phyloP scores from a whole-genome alignment of 2,888 invertebrate genomes.

The Xanthia togata region DNA sequence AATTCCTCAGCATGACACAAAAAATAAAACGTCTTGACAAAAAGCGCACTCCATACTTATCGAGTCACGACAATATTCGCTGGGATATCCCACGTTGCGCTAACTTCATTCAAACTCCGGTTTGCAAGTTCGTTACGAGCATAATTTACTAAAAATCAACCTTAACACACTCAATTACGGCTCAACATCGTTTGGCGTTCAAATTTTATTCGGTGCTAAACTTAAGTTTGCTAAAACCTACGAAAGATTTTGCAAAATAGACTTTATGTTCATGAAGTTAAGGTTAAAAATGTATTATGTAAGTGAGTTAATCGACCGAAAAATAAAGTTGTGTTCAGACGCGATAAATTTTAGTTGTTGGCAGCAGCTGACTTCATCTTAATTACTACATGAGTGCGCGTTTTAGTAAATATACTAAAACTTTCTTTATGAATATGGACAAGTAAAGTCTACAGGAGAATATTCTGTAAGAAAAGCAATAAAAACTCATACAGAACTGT shows the following conservation, averaged over 20 bases:
- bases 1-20: background rate
- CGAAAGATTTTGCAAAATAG: conserved; percentile 49
- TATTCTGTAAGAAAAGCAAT: background rate
- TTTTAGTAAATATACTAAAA: background rate
- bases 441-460: background rate
- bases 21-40: background rate
- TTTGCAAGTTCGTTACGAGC: conserved; percentile 59
- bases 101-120: conserved; percentile 84
- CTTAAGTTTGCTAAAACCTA: conserved; percentile 58
- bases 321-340: conserved; percentile 46
- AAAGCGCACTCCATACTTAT: conserved; percentile 74
- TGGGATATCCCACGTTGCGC: conserved; percentile 88
- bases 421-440: background rate
- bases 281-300: conserved; percentile 58
- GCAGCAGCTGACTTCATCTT: background rate
- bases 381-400: background rate
- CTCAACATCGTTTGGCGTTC: conserved; percentile 60
- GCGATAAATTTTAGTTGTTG: conserved; percentile 22
- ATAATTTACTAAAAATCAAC: conserved; percentile 65
- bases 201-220: conserved; percentile 58
- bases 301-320: conserved; percentile 61
- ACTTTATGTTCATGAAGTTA: conserved; percentile 39
- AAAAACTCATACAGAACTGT: background rate
- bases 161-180: conserved; percentile 56
- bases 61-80: conserved; percentile 71